Base-by-base conservation (phyloP, 2,888 invertebrate species). In the Euzophera pinguis region DNA sequence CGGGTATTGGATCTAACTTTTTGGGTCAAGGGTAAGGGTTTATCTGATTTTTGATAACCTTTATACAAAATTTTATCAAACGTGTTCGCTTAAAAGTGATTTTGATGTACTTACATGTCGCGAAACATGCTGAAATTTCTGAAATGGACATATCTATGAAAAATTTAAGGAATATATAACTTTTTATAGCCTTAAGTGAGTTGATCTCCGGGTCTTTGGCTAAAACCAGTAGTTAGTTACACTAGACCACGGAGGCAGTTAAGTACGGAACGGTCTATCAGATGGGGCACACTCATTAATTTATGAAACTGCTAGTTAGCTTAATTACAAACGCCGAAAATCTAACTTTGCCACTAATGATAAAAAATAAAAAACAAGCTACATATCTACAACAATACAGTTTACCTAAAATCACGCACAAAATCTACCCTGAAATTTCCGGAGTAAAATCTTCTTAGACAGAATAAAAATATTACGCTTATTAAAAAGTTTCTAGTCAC, bases 401-500 rank as follows among this genome's bases (percentile, higher is more conserved):
- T n/a, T n/a, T 4, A 45, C 8, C 27, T 29, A 5, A 32, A n/a
- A 45, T 13, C n/a, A 47, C 32, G 22, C 32, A 51, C 48, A 51
- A 53, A 54, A 56, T 55, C 41, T 42, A 47, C 35, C 52, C 29
- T 48, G 43, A 54, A 57, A 47, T 54, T 55, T 22, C 47, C n/a
- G 7, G 5, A 45, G 45, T 27, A 52, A 52, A 56, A 54, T 48
- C 52, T 45, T 53, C 52, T 50, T 53, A 57, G 53, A 47, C 58
- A 55, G 61, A 62, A 62, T 64, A 65, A 66, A 66, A 72, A 67
- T 64, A 65, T 69, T 72, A 71, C 62, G 63, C 61, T 73, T 75
- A 73, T 74, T 75, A 73, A 72, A 74, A 76, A 73, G 64, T 75
- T 75, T 61, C 57, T 53, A 56, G 54, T 58, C 54, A 55, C 60